Evolutionary conservation across 2,888 invertebrate species (phyloP).

Genomic region (Euclidia mi): DNA sequence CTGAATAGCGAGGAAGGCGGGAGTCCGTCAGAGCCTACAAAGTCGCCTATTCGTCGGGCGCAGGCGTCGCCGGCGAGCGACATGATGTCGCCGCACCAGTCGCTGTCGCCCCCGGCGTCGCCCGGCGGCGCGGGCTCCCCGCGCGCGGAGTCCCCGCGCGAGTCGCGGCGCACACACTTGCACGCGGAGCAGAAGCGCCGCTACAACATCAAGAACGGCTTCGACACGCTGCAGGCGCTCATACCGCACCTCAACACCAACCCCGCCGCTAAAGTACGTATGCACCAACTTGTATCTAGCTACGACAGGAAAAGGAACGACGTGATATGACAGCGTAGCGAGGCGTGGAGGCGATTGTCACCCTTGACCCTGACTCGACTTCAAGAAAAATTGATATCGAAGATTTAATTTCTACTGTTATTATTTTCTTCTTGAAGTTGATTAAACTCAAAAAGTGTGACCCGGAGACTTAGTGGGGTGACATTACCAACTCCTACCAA

Average conservation of each 20-base stretch:
- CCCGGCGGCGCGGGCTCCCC: constrained; percentile 89
- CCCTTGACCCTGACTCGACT: too few species aligned
- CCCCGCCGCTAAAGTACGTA: constrained; percentile 95
- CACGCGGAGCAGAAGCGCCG: constrained; percentile 99
- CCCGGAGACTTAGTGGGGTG: too few species aligned
- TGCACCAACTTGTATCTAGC: too few species aligned
- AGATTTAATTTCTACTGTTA: too few species aligned
- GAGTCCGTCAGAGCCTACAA: constrained; percentile 71
- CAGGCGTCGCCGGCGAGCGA: constrained; percentile 86
- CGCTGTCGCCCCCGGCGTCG: constrained; percentile 90
- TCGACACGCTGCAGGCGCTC: constrained; percentile 97
- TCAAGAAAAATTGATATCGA: too few species aligned
- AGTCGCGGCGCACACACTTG: constrained; percentile 96
- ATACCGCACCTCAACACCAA: constrained; percentile 97
- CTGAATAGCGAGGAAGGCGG: constrained; percentile 83
- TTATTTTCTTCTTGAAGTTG: too few species aligned
- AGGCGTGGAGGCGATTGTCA: too few species aligned
- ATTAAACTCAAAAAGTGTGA: too few species aligned
- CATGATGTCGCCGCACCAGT: constrained; percentile 87
- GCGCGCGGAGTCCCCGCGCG: constrained; percentile 77
- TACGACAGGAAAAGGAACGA: too few species aligned
- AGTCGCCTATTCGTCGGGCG: constrained; percentile 80
- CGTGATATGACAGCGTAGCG: too few species aligned
- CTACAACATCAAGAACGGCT: constrained; percentile 98
- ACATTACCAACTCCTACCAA: too few species aligned